A percentile compares a stretch with the other conserved stretches of the same genome.
Evolutionary conservation across 1,140 invertebrate species (phyloP).

Genomic region (Zaprionus ornatus): DNA sequence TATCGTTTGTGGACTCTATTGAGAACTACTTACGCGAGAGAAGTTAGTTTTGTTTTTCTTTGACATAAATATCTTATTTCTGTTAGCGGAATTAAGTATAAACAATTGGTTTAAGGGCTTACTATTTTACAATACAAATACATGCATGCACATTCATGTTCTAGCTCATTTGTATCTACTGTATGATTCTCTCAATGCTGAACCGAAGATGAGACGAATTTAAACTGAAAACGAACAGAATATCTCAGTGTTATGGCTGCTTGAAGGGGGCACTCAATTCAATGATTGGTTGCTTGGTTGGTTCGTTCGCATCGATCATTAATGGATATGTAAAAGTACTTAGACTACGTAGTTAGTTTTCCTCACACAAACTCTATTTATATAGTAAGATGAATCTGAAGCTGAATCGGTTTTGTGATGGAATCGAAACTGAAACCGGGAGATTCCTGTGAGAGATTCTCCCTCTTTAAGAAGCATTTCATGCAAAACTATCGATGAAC

Average conservation of each 20-base stretch:
- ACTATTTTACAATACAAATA: slow-evolving; percentile 40
- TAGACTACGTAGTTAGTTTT: slow-evolving; percentile 63
- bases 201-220: slow-evolving; percentile 17
- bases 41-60: slow-evolving; percentile 20
- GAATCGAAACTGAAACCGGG: slow-evolving; percentile 7
- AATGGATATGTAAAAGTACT: slow-evolving; percentile 79
- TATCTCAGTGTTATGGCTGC: slow-evolving; percentile 54
- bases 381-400: background rate
- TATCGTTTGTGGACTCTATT: slow-evolving; percentile 70
- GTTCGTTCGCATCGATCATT: slow-evolving; percentile 29
- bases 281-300: background rate
- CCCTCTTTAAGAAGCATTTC: slow-evolving; percentile 41
- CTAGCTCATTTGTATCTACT: background rate
- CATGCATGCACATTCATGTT: slow-evolving; percentile 25
- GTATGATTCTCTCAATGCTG: background rate
- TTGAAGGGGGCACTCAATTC: background rate
- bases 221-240: slow-evolving; percentile 17
- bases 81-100: slow-evolving; percentile 43
- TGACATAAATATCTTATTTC: slow-evolving; percentile 67
- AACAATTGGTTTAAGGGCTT: slow-evolving; percentile 49
- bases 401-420: slow-evolving; percentile 9
- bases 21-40: slow-evolving; percentile 53
- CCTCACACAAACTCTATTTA: slow-evolving; percentile 26
- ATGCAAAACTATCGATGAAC: slow-evolving; percentile 42
- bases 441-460: background rate